Evolutionary conservation across 2,797 vertebrate genomes (phyloP).

Genomic region (Acrossocheilus wenchowensis): DNA sequence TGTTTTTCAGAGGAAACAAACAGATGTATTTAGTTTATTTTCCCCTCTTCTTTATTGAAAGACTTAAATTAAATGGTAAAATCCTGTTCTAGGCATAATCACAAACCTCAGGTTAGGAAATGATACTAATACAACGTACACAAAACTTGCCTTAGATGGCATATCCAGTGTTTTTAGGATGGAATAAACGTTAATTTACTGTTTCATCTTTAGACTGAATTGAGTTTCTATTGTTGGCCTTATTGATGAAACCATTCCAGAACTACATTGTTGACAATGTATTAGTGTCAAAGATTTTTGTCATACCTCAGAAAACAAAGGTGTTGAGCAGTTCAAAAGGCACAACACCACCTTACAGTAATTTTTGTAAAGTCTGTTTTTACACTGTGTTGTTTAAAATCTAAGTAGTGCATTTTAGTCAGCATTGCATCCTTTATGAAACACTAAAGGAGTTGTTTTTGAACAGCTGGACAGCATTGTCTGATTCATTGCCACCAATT

Average conservation of each 20-base stretch:
- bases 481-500: background rate
- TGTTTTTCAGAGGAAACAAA: background rate
- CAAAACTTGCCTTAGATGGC: background rate
- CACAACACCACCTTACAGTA: background rate
- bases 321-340: background rate
- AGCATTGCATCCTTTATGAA: background rate
- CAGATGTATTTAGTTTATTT: background rate
- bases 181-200: background rate
- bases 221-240: background rate
- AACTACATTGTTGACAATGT: background rate
- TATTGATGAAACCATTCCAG: conserved; percentile 17
- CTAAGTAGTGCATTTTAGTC: background rate
- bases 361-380: conserved; percentile 7
- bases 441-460: conserved; percentile 6
- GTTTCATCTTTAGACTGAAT: conserved; percentile 6
- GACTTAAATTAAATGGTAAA: background rate
- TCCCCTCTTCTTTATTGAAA: background rate
- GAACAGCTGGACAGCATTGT: background rate
- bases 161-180: background rate
- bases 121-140: background rate
- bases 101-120: conserved; percentile 9
- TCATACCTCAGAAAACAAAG: conserved; percentile 10
- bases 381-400: background rate
- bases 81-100: background rate
- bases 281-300: background rate